Base-by-base conservation (phyloP, 2,888 invertebrate genomes). In the Agriopis leucophaearia region DNA sequence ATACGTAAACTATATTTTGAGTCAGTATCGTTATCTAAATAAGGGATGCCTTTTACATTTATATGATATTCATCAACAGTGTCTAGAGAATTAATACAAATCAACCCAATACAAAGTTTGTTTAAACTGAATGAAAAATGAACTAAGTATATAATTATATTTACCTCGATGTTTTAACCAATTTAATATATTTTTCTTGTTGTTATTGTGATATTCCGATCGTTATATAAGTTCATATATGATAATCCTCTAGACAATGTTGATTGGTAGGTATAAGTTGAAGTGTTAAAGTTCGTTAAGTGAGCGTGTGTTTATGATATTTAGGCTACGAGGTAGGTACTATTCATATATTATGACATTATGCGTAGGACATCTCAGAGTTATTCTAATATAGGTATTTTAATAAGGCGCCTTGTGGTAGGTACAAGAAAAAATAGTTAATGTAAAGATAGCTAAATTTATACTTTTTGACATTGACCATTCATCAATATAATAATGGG, bases 1-100 rank as follows among this genome's bases (percentile, higher is more conserved):
- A 64, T 64, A 64, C 64, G 64, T 64, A 64, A 63, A 55, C 36
- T 54, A 47, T 45, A 38, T 36, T 45, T 18, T 42, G 16, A 63
- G 62, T 63, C 55, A 61, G 42, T 60, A 47, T 62, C 9, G 38
- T 10, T 8, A 15, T 10, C 5, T 27, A 27, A 27, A 12, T 42
- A 15, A 15, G 15, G 38, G 13, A 47, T 50, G 48, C 63, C 48
- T 56, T 63, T 56, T 56, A 63, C 35, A 15, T 48, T 13, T 55
- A 54, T n/a, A 59, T n/a, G n/a, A 58, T 36, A 38, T 18, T 10
- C 18, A 10, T 48, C 48, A 48, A 48, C 8, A 48, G 10, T 48
- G 18, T 18, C 48, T 16, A 47, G 48, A 10, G 15, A 48, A 47
- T 47, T 8, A 16, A n/a, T n/a, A n/a, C n/a, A 13, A 27, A 27